Conservation (phyloP, 64 coral and sea anemone genomes). For the Pachyseris speciosa region DNA sequence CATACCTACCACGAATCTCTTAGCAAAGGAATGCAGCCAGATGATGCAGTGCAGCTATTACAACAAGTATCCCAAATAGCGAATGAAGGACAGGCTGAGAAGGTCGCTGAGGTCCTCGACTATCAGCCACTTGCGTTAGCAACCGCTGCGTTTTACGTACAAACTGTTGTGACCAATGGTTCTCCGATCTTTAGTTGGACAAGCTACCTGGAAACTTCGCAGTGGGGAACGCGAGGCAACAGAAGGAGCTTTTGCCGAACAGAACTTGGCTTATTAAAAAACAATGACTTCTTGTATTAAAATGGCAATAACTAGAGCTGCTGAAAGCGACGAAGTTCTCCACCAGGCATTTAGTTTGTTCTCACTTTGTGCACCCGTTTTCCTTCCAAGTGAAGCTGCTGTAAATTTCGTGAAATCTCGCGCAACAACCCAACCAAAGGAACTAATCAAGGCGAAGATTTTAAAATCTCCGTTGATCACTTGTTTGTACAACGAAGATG, state of each 20-base stretch:
- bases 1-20: not conserved
- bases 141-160: not conserved
- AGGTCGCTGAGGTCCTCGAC: not conserved
- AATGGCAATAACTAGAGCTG: not conserved
- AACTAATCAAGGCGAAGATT: not conserved
- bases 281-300: not conserved
- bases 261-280: not conserved
- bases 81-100: not conserved
- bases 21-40: not conserved
- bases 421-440: not conserved
- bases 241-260: not conserved
- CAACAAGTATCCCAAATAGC: not conserved
- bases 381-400: not conserved
- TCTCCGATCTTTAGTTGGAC: not conserved
- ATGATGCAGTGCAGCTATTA: not conserved
- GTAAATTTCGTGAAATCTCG: not conserved
- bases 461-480: not conserved
- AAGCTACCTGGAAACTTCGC: not conserved
- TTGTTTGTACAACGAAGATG: not conserved
- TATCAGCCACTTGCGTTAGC: not conserved
- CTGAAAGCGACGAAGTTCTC: not conserved
- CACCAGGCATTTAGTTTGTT: not conserved
- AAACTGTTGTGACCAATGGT: not conserved
- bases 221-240: not conserved
- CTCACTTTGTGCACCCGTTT: not conserved